These are phyloP conservation scores for Montipora capricornis DNA, from an alignment of 64 coral and sea anemone species.

Conservation along the genomic window DNA sequence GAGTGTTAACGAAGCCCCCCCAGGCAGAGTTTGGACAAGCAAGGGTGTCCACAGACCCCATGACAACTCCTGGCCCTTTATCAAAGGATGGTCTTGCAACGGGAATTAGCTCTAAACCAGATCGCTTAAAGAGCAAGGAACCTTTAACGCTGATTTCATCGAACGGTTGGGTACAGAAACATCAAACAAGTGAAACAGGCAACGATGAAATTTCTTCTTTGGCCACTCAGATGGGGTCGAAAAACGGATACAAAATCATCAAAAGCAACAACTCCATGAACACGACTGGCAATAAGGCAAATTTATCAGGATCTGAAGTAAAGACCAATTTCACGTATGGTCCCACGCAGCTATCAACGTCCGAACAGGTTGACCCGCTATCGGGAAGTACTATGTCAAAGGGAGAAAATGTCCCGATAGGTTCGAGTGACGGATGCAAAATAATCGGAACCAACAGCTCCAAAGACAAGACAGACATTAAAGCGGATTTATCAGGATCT, in stretches of 20 bases:
- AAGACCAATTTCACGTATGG: too few species aligned
- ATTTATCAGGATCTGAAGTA: too few species aligned
- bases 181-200: background rate
- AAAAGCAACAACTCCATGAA: too few species aligned
- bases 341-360: too few species aligned
- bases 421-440: too few species aligned
- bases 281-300: too few species aligned
- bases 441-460: too few species aligned
- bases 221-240: background rate
- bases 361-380: too few species aligned
- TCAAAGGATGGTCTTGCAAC: background rate
- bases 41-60: background rate
- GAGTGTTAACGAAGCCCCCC: background rate
- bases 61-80: background rate
- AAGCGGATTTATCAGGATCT: too few species aligned
- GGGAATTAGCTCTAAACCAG: background rate
- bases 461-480: too few species aligned
- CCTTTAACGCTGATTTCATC: background rate
- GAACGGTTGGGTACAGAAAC: background rate
- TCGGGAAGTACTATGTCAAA: background rate
- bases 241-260: too few species aligned
- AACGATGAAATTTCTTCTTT: background rate
- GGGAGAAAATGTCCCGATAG: background rate
- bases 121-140: background rate
- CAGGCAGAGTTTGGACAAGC: background rate